Base-by-base conservation (phyloP, 2,113 vertebrate species). In the Mesoclemmys tuberculata region DNA sequence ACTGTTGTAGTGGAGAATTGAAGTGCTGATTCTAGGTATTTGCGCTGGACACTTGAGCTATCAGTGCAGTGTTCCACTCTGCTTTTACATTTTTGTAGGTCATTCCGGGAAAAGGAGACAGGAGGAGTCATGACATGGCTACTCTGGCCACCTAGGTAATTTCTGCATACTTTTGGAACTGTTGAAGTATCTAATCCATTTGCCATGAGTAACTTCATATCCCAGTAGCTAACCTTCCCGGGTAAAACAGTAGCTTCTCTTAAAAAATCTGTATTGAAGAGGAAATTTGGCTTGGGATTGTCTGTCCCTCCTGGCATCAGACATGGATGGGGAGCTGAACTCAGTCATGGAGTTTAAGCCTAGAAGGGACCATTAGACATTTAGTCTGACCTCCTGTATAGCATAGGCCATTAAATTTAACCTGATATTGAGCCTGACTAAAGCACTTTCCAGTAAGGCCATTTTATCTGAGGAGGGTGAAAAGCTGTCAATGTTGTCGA, bases 61-160 rank as follows among this genome's bases (percentile, higher is more conserved):
- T 35, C 41, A 10, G 46, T 74, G 27, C 1, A 1, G 78, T 82
- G 82, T 87, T 85, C 29, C 2, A 0, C 13, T 35, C 12, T 0
- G 1, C 10, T 79, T 46, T 27, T 48, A 13, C 12, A 31, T 52
- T 51, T 68, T 61, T 21, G 2, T 14, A 64, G 80, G 58, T 56
- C 26, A 10, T 11, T 54, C 19, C 74, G 68, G 84, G 7, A 75
- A 85, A n/a, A 5, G 46, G 26, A 55, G 51, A 91, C 41, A 58
- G 31, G 51, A 64, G 35, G 68, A 13, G 29, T 61, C 61, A 94
- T 44, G 51, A 4, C 12, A 4, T 16, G 4, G 1, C 27, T 86
- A 35, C 8, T 46, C 6, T n/a, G 48, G 55, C 38, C 75, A 1
- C 6, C 16, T 55, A 0, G 75, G 35, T 4, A 3, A 19, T 80